A percentile compares a stretch with the other conserved stretches of the same genome.
phyloP scores from a whole-genome alignment of 2,113 vertebrate species.

The Bubo bubo region DNA sequence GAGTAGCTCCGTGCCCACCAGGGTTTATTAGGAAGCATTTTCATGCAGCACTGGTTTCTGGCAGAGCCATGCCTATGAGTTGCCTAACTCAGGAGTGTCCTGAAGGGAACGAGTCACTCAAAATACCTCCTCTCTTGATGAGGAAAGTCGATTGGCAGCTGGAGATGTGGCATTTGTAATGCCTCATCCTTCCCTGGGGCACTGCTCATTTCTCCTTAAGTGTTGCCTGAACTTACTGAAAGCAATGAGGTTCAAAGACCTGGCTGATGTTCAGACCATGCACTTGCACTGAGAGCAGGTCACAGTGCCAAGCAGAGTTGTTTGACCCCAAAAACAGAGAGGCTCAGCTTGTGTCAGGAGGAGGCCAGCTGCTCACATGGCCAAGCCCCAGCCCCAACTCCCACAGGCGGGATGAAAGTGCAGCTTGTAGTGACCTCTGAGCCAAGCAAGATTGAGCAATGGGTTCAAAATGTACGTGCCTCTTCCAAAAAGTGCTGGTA shows the following conservation, averaged over 20 bases:
- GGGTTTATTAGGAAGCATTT: neutral
- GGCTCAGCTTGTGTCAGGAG: neutral
- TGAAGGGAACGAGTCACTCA: neutral
- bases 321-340: neutral
- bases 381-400: neutral
- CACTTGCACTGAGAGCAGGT: fast-evolving
- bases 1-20: neutral
- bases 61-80: neutral
- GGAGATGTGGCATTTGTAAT: neutral
- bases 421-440: neutral
- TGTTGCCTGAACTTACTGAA: neutral
- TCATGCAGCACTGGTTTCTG: neutral
- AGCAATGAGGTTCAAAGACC: neutral
- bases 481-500: neutral
- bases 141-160: neutral
- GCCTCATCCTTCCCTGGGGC: neutral
- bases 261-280: neutral
- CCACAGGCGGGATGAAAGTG: neutral
- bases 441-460: fast-evolving
- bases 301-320: neutral
- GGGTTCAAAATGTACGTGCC: neutral
- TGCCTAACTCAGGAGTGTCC: neutral
- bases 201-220: neutral
- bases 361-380: fast-evolving
- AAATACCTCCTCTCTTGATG: neutral